Evolutionary conservation across 2,888 invertebrate genomes (phyloP), one percentile per base, ranked within the genome.

Genomic region (Nemurella pictetii): DNA sequence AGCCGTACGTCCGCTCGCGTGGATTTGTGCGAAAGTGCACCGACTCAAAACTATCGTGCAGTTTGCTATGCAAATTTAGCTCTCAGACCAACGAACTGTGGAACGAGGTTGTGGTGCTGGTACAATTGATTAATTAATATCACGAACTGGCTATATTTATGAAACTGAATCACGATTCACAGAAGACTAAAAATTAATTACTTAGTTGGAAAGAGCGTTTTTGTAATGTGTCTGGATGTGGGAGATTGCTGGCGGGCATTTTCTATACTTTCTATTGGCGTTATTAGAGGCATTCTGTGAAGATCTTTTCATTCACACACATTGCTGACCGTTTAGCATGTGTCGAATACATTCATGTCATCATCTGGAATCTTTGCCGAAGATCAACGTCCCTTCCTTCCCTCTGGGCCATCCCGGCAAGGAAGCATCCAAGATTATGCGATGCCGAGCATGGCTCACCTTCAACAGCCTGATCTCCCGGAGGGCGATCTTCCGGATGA

Each of bases 401-500:
- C n/a, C n/a, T n/a, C n/a, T n/a, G n/a, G n/a, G n/a, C n/a, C n/a
- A n/a, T n/a, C n/a, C n/a, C n/a, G n/a, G n/a, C n/a, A n/a, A n/a
- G n/a, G n/a, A n/a, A n/a, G n/a, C n/a, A n/a, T n/a, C n/a, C n/a
- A n/a, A n/a, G n/a, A n/a, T n/a, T n/a, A n/a, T n/a, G n/a, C n/a
- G n/a, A n/a, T n/a, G n/a, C n/a, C n/a, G n/a, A n/a, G n/a, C n/a
- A n/a, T 3, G 75, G 2, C 75, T 30, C 90, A 98, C 98, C 94
- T 98, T 99, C 5, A 99, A 92, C 92, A 99, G 95, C 88, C 97
- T 93, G 89, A 99, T 98, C 92, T 99, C 99, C 87, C 99, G 91
- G 83, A 98, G 93, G 0, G 98, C 98, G 87, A 99, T 99, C 92
- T 99, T 99, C 88, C 98, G 93, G 87, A 99, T 98, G 80, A 98